Base-by-base conservation (phyloP, 1,140 invertebrate genomes). In the Coelopa frigida region DNA sequence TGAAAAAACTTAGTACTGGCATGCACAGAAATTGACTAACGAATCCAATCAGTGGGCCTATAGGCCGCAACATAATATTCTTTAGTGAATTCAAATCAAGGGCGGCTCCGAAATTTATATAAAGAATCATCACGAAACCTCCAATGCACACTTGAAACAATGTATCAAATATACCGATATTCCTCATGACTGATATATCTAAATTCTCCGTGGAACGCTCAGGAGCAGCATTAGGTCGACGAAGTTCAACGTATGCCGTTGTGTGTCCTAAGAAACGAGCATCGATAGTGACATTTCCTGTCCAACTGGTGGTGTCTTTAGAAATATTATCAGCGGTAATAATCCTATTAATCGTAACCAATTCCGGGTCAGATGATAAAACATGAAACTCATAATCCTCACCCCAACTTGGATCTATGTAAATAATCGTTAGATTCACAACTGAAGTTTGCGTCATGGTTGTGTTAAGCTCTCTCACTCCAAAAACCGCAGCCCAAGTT, bases 41-140 rank as follows among this genome's bases (percentile, higher is more conserved):
- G 48, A 94, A 82, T 6, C 90, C 90, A 56, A 94, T 89, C 2
- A 72, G 68, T 0, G 91, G 90, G 24, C 86, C 50, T 24, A 91
- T 74, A 0, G 91, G 91, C 57, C 73, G 77, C 52, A 74, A 79
- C 4, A 93, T 47, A 11, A 83, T 84, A 10, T 75, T 67, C 53
- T 78, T 79, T 2, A 93, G 76, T 5, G 83, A 76, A 5, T 73
- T 61, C 75, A 87, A 81, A 59, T 91, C 83, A 61, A 94, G 75
- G 2, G 89, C 87, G 71, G 89, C 92, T 8, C 91, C 91, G 75
- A 94, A 93, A 71, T 94, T 92, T 44, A 94, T 83, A 61, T 89
- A 94, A 48, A 90, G 82, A 24, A 91, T 72, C 3, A 82, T 81
- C 27, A 94, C 86, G 49, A 94, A 76, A 27, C 77, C 68, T 10